These are phyloP conservation scores for Aphelinus certus DNA, from an alignment of 1,140 invertebrate species.

Conservation along the genomic window DNA sequence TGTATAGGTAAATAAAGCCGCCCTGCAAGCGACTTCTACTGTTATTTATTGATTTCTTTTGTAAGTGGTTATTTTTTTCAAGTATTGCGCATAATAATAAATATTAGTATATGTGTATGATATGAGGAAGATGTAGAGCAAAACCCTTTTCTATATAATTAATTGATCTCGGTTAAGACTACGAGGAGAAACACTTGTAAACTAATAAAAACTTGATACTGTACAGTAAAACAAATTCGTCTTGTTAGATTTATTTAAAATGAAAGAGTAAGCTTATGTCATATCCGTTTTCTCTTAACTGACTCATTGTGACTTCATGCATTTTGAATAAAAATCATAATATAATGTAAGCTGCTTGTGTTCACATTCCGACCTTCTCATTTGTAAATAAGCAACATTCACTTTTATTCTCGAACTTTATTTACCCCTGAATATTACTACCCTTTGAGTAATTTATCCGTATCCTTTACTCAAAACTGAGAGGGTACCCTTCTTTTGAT, in stretches of 20 bases:
- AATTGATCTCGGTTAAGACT: slow-evolving; percentile 38
- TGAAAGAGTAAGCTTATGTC: neutral
- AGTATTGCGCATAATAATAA: slow-evolving; percentile 16
- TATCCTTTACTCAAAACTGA: no score
- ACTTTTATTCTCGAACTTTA: no score
- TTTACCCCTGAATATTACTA: no score
- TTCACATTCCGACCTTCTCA: no score
- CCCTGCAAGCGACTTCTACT: neutral
- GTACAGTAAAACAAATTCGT: slow-evolving; percentile 14
- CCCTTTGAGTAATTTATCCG: no score
- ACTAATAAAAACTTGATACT: slow-evolving; percentile 32
- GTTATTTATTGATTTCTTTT: slow-evolving; percentile 42
- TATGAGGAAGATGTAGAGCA: no score
- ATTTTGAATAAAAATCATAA: slow-evolving; percentile 39
- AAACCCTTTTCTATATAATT: slow-evolving; percentile 27
- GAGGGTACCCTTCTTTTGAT: no score
- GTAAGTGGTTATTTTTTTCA: slow-evolving; percentile 25
- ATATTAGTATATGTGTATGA: neutral
- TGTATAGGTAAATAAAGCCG: slow-evolving; percentile 18
- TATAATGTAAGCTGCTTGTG: neutral
- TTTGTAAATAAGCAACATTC: no score
- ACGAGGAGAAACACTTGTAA: slow-evolving; percentile 22
- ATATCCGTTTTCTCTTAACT: slow-evolving; percentile 22
- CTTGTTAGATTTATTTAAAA: slow-evolving; percentile 31
- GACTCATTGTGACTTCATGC: slow-evolving; percentile 32